phyloP scores from a whole-genome alignment of 2,797 vertebrate species.

The Cheracebus regulus region DNA sequence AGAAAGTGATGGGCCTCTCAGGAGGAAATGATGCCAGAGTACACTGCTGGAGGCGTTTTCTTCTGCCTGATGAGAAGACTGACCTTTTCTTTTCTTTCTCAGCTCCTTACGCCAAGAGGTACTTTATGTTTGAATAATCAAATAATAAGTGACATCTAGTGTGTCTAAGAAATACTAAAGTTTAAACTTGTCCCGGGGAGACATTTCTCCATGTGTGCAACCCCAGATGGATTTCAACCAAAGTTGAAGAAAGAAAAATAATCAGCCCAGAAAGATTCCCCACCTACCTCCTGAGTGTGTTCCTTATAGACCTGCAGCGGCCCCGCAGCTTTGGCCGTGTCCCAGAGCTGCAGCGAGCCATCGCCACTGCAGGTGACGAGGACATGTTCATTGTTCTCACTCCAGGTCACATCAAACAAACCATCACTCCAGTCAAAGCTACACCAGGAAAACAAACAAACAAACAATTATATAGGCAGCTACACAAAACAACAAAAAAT shows the following conservation, averaged over 20 bases:
- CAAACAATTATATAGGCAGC: not conserved
- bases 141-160: slow-evolving; percentile 48
- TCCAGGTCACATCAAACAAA: slow-evolving; percentile 96
- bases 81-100: slow-evolving; percentile 65
- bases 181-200: slow-evolving; percentile 26
- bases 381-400: slow-evolving; percentile 94
- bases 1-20: not conserved
- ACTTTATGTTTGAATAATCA: slow-evolving; percentile 14
- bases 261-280: not conserved
- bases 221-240: not conserved
- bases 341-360: slow-evolving; percentile 97
- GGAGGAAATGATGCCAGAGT: not conserved
- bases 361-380: slow-evolving; percentile 93
- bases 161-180: not conserved
- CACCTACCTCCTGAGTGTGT: slow-evolving; percentile 92
- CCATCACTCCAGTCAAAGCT: slow-evolving; percentile 96
- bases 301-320: slow-evolving; percentile 92
- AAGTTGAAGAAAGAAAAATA: slow-evolving; percentile 26
- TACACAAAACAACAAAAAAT: not conserved
- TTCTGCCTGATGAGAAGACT: slow-evolving; percentile 20
- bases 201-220: not conserved
- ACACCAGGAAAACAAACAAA: slow-evolving; percentile 55
- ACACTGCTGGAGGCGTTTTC: not conserved
- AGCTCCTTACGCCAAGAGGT: slow-evolving; percentile 16
- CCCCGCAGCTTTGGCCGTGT: slow-evolving; percentile 88